Conservation (phyloP, 2,113 vertebrate genomes). For the Hydrolagus affinis region DNA sequence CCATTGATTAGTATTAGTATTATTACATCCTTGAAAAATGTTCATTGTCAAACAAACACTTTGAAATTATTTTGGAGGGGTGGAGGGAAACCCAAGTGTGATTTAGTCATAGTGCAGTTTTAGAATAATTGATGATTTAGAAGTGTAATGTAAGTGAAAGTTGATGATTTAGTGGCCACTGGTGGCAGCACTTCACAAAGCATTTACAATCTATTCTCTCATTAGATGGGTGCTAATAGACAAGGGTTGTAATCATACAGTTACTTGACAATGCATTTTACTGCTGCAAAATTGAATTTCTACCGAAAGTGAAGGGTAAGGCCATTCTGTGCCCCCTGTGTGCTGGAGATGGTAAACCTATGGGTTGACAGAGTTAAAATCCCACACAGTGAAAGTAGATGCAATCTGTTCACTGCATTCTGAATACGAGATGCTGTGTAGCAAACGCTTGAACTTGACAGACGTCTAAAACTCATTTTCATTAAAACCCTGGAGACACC, state of each 20-base stretch:
- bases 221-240: conserved; percentile 3
- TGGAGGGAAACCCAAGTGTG: neutral
- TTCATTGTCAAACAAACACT: neutral
- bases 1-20: neutral
- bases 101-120: conserved; percentile 3
- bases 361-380: neutral
- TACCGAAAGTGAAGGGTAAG: neutral
- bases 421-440: conserved; percentile 11
- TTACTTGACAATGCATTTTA: conserved; percentile 27
- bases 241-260: conserved; percentile 24
- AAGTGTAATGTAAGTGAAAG: neutral
- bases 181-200: conserved; percentile 30
- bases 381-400: neutral
- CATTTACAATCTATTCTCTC: conserved; percentile 24
- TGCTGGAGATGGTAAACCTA: neutral
- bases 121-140: conserved; percentile 14
- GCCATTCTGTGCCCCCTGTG: neutral
- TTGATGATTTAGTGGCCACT: conserved; percentile 29
- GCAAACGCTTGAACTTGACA: conserved; percentile 26
- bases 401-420: conserved; percentile 3
- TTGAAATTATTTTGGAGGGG: neutral
- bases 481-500: conserved; percentile 7
- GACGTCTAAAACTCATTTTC: conserved; percentile 25
- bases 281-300: conserved; percentile 19
- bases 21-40: neutral